Base-by-base conservation (phyloP, 1,140 invertebrate genomes). In the Anoplolepis gracilipes region DNA sequence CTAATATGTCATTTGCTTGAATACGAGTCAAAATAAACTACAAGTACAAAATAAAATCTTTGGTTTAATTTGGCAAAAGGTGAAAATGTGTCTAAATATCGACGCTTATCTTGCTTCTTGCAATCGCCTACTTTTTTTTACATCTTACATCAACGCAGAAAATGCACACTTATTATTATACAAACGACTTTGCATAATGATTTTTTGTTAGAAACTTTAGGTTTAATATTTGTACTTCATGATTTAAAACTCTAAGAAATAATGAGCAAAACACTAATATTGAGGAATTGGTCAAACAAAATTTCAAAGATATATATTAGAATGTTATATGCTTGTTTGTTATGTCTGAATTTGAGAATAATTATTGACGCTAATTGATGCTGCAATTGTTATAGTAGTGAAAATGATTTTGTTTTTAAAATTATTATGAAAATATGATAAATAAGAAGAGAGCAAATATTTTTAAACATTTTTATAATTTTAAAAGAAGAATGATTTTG, bases 211-310 rank as follows among this genome's bases (percentile, higher is more conserved):
- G 65, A 72, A 53, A 25, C 22, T 55, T 79, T 46, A 57, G 33
- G 30, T 67, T 70, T 81, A 72, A 81, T 42, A 65, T 72, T 59
- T 42, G 65, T 72, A 81, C 70, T 55, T 69, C 49, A 19, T 42
- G 77, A 36, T 49, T 19, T 33, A 42, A 42, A 72, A 72, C 70
- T 81, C 19, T 13, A 5, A 19, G 36, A 59, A 81, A 16, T 72
- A 70, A 81, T 81, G 65, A 19, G 53, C 36, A 6, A 81, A 81
- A 33, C 72, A 16, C 33, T 72, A 53, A 81, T 81, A 72, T 81
- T 59, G 53, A 36, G 28, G 49, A 81, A 81, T 57, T 81, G 46
- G 46, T 7, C 42, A 25, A 25, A 19, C 78, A 81, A 81, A 0
- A 7, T 65, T 81, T 81, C 7, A 19, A 55, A 33, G 33, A 33